These are phyloP conservation scores for Xiphias gladius DNA, from an alignment of 2,113 vertebrate species.

Conservation along the genomic window DNA sequence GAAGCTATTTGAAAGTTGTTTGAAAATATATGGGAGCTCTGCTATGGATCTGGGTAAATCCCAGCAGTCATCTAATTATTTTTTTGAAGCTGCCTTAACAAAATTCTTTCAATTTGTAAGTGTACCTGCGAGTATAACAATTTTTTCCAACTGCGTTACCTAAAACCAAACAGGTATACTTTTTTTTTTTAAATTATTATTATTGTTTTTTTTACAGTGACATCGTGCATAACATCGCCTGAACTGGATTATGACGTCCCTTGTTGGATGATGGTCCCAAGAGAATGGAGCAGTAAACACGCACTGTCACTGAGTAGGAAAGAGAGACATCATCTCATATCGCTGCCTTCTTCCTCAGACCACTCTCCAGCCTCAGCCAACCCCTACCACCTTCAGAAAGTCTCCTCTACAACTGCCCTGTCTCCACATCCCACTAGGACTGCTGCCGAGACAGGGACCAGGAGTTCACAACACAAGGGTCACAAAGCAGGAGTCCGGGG, in stretches of 20 bases:
- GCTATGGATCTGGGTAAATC: neutral
- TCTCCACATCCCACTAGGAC: conserved; percentile 21
- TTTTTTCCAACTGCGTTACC: neutral
- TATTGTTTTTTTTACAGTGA: conserved; percentile 79
- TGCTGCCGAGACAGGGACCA: conserved; percentile 44
- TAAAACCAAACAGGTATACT: conserved; percentile 9
- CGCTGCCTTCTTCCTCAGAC: conserved; percentile 10
- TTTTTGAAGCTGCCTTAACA: neutral
- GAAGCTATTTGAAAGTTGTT: conserved; percentile 6
- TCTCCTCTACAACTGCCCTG: conserved; percentile 54
- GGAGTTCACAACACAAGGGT: conserved; percentile 37
- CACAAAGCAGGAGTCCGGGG: conserved; percentile 64
- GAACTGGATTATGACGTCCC: conserved; percentile 77
- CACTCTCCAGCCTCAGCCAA: conserved; percentile 22
- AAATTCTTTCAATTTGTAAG: neutral
- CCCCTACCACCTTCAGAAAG: neutral
- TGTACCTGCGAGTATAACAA: neutral
- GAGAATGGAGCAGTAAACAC: conserved; percentile 46
- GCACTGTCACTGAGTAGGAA: conserved; percentile 54
- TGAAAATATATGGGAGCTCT: neutral
- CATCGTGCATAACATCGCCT: conserved; percentile 75
- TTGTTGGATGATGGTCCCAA: conserved; percentile 53
- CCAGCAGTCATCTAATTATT: neutral
- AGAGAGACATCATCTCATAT: conserved; percentile 30
- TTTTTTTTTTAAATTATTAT: no score